These are phyloP conservation scores for Thecocarcelia acutangulata DNA, from an alignment of 2,888 invertebrate genomes.

Conservation along the genomic window DNA sequence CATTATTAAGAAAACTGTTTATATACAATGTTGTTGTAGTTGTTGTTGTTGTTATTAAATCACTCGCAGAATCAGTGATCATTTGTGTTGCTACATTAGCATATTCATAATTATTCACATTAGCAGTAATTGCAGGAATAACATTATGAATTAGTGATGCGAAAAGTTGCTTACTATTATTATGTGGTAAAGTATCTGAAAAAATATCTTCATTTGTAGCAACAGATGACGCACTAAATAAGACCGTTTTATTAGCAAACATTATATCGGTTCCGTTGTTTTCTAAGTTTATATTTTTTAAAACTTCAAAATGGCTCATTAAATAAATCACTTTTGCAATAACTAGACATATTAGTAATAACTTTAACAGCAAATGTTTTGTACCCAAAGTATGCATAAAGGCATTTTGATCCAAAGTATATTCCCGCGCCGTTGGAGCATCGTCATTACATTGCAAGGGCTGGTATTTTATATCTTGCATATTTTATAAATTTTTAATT, in stretches of 20 bases:
- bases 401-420: not conserved
- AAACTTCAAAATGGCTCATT: constrained; percentile 26
- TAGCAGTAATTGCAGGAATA: not conserved
- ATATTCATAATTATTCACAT: constrained; percentile 32
- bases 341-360: constrained; percentile 52
- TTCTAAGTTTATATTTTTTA: constrained; percentile 1
- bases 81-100: constrained; percentile 24
- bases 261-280: constrained; percentile 14
- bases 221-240: not conserved
- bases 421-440: not conserved
- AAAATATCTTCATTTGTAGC: not conserved
- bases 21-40: constrained; percentile 5
- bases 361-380: constrained; percentile 34
- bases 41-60: constrained; percentile 11
- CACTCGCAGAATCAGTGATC: constrained; percentile 11
- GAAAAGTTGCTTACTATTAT: not conserved
- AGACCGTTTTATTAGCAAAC: not conserved
- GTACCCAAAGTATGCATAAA: not conserved
- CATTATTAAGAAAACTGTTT: constrained; percentile 12
- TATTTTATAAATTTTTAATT: constrained; percentile 15
- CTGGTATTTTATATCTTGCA: constrained; percentile 59
- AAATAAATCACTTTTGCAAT: constrained; percentile 50
- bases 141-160: not conserved
- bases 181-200: not conserved
- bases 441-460: constrained; percentile 42